Base-by-base conservation (phyloP, 2,888 invertebrate genomes). In the Macropis europaea region DNA sequence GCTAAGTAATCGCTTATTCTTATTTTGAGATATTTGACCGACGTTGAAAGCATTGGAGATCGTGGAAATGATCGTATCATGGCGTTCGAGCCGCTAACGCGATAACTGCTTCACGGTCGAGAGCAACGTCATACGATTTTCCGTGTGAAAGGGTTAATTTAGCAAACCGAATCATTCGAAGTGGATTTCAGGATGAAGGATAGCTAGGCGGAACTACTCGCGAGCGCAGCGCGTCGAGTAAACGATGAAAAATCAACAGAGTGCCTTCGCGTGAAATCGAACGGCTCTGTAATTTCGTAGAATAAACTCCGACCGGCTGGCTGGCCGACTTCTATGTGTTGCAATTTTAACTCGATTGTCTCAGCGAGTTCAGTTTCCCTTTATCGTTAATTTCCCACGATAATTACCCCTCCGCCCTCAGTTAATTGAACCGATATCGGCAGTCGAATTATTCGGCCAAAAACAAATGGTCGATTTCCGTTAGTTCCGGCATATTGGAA, bases 361-460 rank as follows among this genome's bases (percentile, higher is more conserved):
- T 19, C 9, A 48, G 38, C 42, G 43, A 57, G 36, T 57, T 38
- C 43, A 22, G 22, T 19, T 42, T 48, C 50, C 26, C 43, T 56
- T 43, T 50, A 67, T 56, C 43, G 50, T 67, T 50, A 50, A 67
- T 57, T 67, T 15, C 19, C 13, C 6, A 17, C 36, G 17, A 19
- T 57, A 69, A 69, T 67, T 50, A 57, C 17, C 7, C 4, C 15
- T 15, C 36, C 15, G 36, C 7, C 11, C 9, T 13, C 24, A 43
- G 43, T 56, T 56, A 52, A 67, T 42, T 32, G 57, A 50, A 38
- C 30, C 56, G 68, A 32, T 50, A 67, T 9, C 6, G 43, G 6
- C 24, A n/a, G 43, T 17, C 30, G 30, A 67, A 67, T 67, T 67
- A 45, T 24, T 67, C 68, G 26, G n/a, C 50, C 50, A 30, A 57